A percentile compares a stretch with the other conserved stretches of the same genome.
These are phyloP conservation scores for Nannospalax galili DNA, from an alignment of 2,113 vertebrate genomes.

Conservation along the genomic window DNA sequence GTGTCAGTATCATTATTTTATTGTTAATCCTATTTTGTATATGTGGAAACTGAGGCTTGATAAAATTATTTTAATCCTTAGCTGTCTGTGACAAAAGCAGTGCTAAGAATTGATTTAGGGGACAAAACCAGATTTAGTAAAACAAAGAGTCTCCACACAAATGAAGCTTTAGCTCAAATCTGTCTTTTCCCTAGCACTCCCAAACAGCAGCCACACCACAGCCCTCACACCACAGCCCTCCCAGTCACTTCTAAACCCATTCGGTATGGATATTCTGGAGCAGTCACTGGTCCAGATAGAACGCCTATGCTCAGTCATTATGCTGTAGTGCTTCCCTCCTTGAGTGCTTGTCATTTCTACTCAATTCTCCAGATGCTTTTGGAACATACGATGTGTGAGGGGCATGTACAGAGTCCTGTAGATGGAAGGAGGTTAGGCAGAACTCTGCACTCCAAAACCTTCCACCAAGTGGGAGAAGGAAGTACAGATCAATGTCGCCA, in stretches of 20 bases:
- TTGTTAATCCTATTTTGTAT: not conserved
- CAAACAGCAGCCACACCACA: not conserved
- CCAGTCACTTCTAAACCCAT: not conserved
- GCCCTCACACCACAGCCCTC: no score
- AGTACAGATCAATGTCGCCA: not conserved
- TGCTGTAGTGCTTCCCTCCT: not conserved
- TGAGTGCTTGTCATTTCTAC: not conserved
- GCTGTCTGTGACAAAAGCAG: not conserved
- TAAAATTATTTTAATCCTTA: constrained; percentile 4
- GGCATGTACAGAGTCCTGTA: not conserved
- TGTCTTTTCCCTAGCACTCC: not conserved
- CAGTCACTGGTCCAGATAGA: not conserved
- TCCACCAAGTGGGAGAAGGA: not conserved
- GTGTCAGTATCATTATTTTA: not conserved
- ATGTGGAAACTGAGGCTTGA: not conserved
- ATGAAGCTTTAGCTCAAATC: not conserved
- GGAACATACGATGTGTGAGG: not conserved
- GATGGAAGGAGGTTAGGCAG: not conserved
- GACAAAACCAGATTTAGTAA: not conserved
- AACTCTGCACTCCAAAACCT: not conserved
- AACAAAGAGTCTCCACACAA: not conserved
- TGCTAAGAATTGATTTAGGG: not conserved
- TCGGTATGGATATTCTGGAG: not conserved
- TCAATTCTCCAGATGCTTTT: not conserved
- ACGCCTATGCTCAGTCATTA: not conserved